A percentile compares a stretch with the other conserved stretches of the same genome.
Conservation (phyloP, 2,888 invertebrate species). For the Sphinx pinastri region DNA sequence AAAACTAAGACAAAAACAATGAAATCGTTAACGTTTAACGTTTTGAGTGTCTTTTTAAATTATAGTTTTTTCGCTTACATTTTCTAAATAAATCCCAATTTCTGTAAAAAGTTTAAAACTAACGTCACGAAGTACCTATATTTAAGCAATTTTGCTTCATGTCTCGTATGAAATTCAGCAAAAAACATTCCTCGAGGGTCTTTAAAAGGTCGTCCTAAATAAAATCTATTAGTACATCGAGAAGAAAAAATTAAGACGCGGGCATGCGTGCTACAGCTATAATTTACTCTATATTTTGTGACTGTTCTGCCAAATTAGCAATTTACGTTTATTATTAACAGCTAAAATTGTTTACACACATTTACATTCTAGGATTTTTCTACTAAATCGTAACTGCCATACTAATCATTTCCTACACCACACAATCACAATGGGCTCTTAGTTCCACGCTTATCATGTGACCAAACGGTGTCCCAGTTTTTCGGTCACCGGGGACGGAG, state of each 20-base stretch:
- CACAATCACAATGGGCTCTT: constrained; percentile 32
- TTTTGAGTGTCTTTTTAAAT: too few relatives aligned
- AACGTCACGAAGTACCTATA: not conserved
- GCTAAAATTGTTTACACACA: too few relatives aligned
- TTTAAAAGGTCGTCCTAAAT: not conserved
- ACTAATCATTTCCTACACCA: constrained; percentile 2
- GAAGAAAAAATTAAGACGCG: too few relatives aligned
- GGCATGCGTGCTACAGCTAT: too few relatives aligned
- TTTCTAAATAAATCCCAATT: not conserved
- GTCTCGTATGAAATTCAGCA: not conserved
- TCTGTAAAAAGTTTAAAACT: not conserved
- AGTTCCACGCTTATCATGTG: constrained; percentile 35
- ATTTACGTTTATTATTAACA: too few relatives aligned
- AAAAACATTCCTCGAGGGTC: not conserved
- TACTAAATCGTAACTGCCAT: not conserved
- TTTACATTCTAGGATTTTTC: not conserved
- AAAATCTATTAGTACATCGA: not conserved
- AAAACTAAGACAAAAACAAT: too few relatives aligned
- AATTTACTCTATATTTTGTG: too few relatives aligned
- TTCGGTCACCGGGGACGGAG: constrained; percentile 34
- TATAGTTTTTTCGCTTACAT: too few relatives aligned
- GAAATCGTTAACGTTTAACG: too few relatives aligned
- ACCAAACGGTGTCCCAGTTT: constrained; percentile 31
- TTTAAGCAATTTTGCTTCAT: not conserved
- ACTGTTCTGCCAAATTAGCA: too few relatives aligned